Conservation (phyloP, 2,888 invertebrate genomes). For the Drosophila neotestacea region DNA sequence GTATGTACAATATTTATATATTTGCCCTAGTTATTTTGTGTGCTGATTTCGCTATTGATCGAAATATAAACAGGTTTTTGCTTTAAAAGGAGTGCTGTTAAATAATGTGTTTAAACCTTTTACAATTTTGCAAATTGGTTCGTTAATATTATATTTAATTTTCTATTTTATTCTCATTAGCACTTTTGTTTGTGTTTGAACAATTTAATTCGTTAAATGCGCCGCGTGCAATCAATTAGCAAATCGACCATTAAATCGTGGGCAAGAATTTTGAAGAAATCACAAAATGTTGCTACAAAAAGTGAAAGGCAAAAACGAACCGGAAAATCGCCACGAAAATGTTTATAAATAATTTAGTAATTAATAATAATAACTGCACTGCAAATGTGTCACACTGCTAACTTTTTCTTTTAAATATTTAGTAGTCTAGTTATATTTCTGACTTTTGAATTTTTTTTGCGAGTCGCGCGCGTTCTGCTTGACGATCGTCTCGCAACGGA, state of each 20-base stretch:
- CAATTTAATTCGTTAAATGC: slow-evolving; percentile 27
- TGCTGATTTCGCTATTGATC: slow-evolving; percentile 14
- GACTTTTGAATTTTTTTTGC: slow-evolving; percentile 10
- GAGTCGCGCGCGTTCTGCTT: slow-evolving; percentile 49
- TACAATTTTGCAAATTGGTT: slow-evolving; percentile 21
- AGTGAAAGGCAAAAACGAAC: slow-evolving; percentile 13
- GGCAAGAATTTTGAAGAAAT: slow-evolving; percentile 4
- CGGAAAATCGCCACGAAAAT: slow-evolving; percentile 6
- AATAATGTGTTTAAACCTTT: slow-evolving; percentile 13
- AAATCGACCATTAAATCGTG: slow-evolving; percentile 24
- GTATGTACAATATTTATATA: slow-evolving; percentile 65
- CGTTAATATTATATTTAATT: neutral
- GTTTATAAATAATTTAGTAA: slow-evolving; percentile 21
- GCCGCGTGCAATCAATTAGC: slow-evolving; percentile 48
- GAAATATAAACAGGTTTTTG: slow-evolving; percentile 17
- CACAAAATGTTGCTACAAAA: slow-evolving; percentile 8
- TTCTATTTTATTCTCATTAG: slow-evolving; percentile 9
- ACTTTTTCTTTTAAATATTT: neutral
- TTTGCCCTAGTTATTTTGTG: slow-evolving; percentile 45
- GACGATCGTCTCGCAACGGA: slow-evolving; percentile 73
- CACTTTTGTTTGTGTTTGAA: slow-evolving; percentile 31
- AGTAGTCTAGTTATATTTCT: neutral
- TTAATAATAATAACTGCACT: slow-evolving; percentile 22
- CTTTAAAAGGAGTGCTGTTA: slow-evolving; percentile 1
- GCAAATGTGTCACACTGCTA: slow-evolving; percentile 11